Conservation (phyloP, 2,113 vertebrate genomes). For the Rynchops niger region DNA sequence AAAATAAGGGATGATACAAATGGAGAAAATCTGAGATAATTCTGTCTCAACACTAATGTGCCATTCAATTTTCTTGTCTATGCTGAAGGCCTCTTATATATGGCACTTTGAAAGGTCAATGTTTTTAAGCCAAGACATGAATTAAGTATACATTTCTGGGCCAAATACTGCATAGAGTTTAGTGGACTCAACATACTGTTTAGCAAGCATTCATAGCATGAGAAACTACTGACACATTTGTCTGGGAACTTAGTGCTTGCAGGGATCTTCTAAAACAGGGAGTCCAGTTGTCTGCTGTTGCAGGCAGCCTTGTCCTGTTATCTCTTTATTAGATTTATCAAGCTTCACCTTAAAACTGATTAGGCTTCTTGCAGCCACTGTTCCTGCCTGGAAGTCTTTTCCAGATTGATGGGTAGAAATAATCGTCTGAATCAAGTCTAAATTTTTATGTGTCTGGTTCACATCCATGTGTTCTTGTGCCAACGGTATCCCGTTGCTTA, state of each 20-base stretch:
- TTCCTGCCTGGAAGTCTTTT: background rate
- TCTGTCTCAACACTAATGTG: background rate
- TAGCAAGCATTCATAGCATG: background rate
- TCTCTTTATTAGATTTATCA: background rate
- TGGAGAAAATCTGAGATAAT: background rate
- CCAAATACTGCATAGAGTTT: background rate
- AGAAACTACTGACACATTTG: background rate
- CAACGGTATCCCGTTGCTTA: background rate
- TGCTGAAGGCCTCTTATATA: background rate
- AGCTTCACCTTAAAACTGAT: background rate
- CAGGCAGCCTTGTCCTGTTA: background rate
- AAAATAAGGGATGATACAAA: background rate
- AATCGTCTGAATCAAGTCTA: background rate
- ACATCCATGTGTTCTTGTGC: background rate
- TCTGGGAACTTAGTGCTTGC: background rate
- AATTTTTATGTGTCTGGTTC: background rate
- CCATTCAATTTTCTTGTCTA: background rate
- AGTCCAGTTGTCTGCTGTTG: background rate
- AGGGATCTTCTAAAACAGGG: background rate
- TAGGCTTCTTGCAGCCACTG: background rate
- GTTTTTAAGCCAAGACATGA: background rate
- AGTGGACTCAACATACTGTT: background rate
- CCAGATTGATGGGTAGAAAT: background rate
- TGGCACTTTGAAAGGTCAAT: background rate
- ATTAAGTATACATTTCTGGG: background rate